Conservation (phyloP, 2,797 vertebrate genomes). For the Otolemur crassicaudatus region DNA sequence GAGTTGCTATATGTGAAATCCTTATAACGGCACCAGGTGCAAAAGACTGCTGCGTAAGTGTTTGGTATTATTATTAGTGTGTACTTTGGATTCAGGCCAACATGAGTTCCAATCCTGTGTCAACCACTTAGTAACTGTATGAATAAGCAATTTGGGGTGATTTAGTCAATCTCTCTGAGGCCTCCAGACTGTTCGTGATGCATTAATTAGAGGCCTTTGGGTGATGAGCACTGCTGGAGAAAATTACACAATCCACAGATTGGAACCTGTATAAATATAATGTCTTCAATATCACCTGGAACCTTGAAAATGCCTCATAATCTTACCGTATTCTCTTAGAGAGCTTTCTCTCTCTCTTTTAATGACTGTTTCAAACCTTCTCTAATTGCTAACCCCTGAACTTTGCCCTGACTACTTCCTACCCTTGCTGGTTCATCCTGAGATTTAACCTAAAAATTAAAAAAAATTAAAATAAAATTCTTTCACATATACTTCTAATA, state of each 20-base stretch:
- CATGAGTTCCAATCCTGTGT: constrained; percentile 1
- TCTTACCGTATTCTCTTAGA: background rate
- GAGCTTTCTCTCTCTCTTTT: background rate
- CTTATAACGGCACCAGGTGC: background rate
- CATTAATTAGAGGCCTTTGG: constrained; percentile 6
- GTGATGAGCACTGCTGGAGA: background rate
- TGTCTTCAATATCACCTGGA: background rate
- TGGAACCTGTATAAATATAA: background rate
- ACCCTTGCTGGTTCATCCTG: background rate
- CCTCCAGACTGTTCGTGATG: background rate
- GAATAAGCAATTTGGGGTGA: background rate
- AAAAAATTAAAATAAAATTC: background rate
- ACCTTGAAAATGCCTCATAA: background rate
- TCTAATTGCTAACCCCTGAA: constrained; percentile 48
- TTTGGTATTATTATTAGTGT: background rate
- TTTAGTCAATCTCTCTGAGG: background rate
- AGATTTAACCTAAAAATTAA: background rate
- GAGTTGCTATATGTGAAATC: background rate
- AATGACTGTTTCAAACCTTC: background rate
- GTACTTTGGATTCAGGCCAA: background rate
- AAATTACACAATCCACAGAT: background rate
- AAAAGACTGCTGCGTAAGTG: background rate
- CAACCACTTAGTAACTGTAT: background rate
- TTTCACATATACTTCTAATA: background rate
- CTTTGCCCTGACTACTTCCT: background rate